phyloP scores from a whole-genome alignment of 2,113 vertebrate species.

The Tinamus guttatus region DNA sequence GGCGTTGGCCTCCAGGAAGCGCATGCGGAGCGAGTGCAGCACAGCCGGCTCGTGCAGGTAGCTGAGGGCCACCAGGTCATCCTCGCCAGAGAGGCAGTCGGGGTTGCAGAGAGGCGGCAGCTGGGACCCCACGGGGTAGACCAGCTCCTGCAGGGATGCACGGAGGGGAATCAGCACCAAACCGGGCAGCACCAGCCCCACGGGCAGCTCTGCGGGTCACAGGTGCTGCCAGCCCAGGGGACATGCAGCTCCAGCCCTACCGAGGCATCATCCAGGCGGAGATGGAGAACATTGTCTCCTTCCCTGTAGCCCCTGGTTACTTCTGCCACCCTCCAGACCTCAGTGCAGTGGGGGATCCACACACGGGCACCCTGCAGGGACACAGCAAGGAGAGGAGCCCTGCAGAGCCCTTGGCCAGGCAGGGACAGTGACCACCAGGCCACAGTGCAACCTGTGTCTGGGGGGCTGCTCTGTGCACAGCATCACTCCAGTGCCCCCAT shows the following conservation, averaged over 20 bases:
- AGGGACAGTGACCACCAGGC: too few relatives aligned
- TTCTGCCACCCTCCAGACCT: constrained; percentile 80
- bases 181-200: rapidly evolving
- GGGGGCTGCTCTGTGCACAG: rapidly evolving
- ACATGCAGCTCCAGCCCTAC: constrained; percentile 48
- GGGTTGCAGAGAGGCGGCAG: constrained; percentile 83
- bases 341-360: constrained; percentile 79
- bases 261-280: constrained; percentile 75
- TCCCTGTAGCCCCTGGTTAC: constrained; percentile 72
- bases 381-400: rapidly evolving
- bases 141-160: constrained; percentile 32
- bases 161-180: rapidly evolving
- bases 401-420: background rate
- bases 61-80: constrained; percentile 76
- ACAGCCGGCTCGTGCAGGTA: constrained; percentile 77
- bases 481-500: rapidly evolving
- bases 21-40: constrained; percentile 80
- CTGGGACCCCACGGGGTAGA: constrained; percentile 31
- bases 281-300: constrained; percentile 67
- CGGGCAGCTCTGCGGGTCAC: background rate
- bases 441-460: rapidly evolving
- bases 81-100: constrained; percentile 77
- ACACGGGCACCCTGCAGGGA: constrained; percentile 75
- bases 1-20: constrained; percentile 83
- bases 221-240: background rate